Evolutionary conservation across 2,797 vertebrate genomes (phyloP), one percentile per base, ranked within the genome.

Genomic region (Carduelis carduelis): DNA sequence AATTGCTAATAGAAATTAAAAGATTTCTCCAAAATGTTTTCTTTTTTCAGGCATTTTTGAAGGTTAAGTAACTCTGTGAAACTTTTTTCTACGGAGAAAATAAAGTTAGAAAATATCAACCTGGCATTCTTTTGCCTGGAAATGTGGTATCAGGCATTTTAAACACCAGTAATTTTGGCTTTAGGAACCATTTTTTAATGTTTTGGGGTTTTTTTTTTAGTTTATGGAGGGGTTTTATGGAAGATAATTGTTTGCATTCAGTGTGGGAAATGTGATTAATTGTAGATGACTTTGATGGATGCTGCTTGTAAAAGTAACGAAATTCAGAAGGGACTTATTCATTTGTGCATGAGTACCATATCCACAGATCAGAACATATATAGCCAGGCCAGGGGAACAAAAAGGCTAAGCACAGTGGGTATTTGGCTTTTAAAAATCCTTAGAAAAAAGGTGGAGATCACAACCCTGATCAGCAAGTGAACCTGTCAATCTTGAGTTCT

Each of bases 381-480:
- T 24, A 83, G 26, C 12, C 28, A 79, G 65, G 63, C 27, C 17
- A 72, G 32, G 13, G 34, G 3, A 5, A 4, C 30, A 44, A 53
- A 1, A 74, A 89, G 69, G 35, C 39, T 52, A 83, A 79, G 32
- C 47, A n/a, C 50, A 32, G 60, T 19, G 4, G 1, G 1, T 37
- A 32, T 28, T 1, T 5, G 26, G 56, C 59, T 95, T 90, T 83
- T 87, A 46, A 90, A 94, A 90, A 83, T 72, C 50, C 66, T 93
- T 66, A 72, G 85, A 90, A 91, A 78, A 23, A 70, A 86, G 79
- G 43, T 59, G 19, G 59, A 76, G 66, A 95, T 94, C 91, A 90
- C 77, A 97, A 90, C 63, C 50, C 28, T 0, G 7, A 94, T 91
- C 69, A 93, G 66, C 1, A 0, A 93, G 39, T 52, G 50, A 88